Evolutionary conservation across 2,113 vertebrate genomes (phyloP).

Genomic region (Cochlearius cochlearius): DNA sequence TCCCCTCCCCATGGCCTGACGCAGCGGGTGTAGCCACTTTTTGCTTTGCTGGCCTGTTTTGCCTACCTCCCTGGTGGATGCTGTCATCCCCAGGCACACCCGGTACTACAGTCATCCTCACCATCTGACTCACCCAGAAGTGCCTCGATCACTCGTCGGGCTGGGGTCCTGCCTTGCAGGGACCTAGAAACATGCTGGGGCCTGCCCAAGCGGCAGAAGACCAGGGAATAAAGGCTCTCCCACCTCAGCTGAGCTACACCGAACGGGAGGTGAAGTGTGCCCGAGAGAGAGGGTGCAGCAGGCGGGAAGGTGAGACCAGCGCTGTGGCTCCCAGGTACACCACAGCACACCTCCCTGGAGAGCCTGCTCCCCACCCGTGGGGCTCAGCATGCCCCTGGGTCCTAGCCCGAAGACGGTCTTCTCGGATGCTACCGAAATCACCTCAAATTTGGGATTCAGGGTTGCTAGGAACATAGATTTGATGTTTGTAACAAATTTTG

Average conservation of each 20-base stretch:
- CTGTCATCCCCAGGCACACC: background rate
- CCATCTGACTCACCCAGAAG: background rate
- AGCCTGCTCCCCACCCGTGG: fast-evolving
- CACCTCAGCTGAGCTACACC: background rate
- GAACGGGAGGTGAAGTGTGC: fast-evolving
- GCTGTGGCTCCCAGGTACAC: background rate
- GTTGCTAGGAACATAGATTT: background rate
- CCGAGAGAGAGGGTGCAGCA: background rate
- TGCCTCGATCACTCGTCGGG: fast-evolving
- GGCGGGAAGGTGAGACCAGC: background rate
- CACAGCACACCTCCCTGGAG: fast-evolving
- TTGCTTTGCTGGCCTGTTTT: background rate
- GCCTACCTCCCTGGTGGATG: background rate
- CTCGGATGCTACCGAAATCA: background rate
- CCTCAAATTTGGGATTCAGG: background rate
- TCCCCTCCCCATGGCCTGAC: background rate
- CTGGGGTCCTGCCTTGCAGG: background rate
- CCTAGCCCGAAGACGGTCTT: background rate
- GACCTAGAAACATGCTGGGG: background rate
- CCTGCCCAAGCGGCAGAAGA: background rate
- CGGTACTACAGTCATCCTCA: background rate
- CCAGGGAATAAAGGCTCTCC: background rate
- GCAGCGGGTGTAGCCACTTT: background rate
- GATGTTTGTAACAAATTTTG: background rate
- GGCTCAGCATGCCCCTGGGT: background rate